Evolutionary conservation across 2,113 vertebrate species (phyloP).

Genomic region (Malurus elegans): DNA sequence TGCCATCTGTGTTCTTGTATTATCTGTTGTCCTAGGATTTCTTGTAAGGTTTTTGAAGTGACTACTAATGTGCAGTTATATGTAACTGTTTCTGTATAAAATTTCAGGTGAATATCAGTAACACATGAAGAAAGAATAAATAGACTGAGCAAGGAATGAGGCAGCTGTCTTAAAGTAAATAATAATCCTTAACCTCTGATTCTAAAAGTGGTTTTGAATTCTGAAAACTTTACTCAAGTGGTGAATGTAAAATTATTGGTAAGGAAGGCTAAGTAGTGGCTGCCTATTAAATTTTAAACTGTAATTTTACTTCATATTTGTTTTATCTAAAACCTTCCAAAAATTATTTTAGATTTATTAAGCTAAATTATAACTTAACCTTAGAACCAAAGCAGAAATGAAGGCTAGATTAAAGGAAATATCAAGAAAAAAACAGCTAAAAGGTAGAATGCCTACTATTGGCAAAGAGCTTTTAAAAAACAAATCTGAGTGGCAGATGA

Average conservation of each 20-base stretch:
- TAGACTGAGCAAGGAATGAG: background rate
- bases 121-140: background rate
- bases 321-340: background rate
- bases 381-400: background rate
- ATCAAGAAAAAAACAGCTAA: background rate
- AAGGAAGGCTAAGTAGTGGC: background rate
- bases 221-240: background rate
- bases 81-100: background rate
- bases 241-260: background rate
- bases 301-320: background rate
- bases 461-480: background rate
- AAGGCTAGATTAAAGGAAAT: background rate
- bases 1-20: background rate
- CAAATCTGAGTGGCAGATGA: background rate
- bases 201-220: constrained; percentile 1
- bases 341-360: background rate
- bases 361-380: background rate
- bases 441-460: background rate
- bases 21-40: background rate
- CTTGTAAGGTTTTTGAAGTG: background rate
- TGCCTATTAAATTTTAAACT: background rate
- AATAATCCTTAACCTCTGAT: constrained; percentile 11
- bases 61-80: background rate
- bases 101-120: background rate
- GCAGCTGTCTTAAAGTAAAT: constrained; percentile 7